Base-by-base conservation (phyloP, 1,140 invertebrate species). In the Acromyrmex charruanus region DNA sequence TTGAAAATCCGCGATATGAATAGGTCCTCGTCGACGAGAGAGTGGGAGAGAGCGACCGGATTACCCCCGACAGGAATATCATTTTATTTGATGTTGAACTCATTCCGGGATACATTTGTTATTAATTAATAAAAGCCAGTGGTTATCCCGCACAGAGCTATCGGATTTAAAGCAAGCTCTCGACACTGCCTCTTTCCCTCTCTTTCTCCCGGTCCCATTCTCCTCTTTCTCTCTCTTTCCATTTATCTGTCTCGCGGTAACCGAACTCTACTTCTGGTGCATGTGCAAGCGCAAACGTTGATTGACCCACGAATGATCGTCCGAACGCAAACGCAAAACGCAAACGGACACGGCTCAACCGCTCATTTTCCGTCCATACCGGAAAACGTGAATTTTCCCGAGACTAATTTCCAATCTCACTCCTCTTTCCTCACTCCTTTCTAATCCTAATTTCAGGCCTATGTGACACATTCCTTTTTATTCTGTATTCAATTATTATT, bases 81-180 rank as follows among this genome's bases (percentile, higher is more conserved):
- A 91, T 93, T 94, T 93, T 92, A 93, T 94, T 95, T 86, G 90
- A 92, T 91, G 90, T 93, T 91, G 89, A 93, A 94, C 91, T 93
- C 89, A 92, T 93, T 90, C 87, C 87, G 81, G 84, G 86, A 93
- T 93, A 93, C 91, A 94, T 94, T 93, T 94, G 91, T 93, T 93
- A 93, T 94, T 93, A 93, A 95, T 94, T 93, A 92, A 93, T 92
- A 93, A 94, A 93, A 93, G 87, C 85, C 85, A 44, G 75, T 71
- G 85, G 85, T 75, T 72, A 77, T 25, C 44, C 66, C 55, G 55
- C 82, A 86, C 87, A 84, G 88, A 86, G 89, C 86, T 93, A 91
- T 93, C 92, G 89, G 87, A 91, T 93, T 93, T 93, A 93, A 93
- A 93, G 92, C 87, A 88, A 90, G 44, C 80, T 84, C 80, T 84